Base-by-base conservation (phyloP, 2,888 invertebrate species). In the Mactromeris polynyma region DNA sequence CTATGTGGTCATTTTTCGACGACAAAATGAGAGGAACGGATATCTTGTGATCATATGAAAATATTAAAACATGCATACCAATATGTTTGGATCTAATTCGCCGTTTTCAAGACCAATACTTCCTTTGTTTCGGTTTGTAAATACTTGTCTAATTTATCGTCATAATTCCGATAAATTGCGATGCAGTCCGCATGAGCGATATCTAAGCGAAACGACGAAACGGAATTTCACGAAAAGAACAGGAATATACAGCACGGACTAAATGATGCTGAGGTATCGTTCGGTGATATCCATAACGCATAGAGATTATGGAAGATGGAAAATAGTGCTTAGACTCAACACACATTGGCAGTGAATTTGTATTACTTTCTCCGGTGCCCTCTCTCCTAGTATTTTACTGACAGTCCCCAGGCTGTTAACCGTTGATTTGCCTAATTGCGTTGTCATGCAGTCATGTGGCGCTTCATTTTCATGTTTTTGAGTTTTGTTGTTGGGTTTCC, bases 131-230 rank as follows among this genome's bases (percentile, higher is more conserved):
- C 73, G 33, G 73, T 73, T 73, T 73, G 31, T 36, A 33, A 36
- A 36, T 36, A 73, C 9, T 73, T 73, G 73, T 73, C 58, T 73
- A 73, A 73, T 73, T 73, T 73, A 73, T 73, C 73, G 73, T 33
- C 73, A 73, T 33, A 33, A 73, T 73, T 36, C 9, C 4, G 73
- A 73, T 73, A 73, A 73, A 73, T 17, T 33, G 36, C 33, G 19
- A 73, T 17, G 33, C 26, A 73, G 0, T 73, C 73, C 73, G 73
- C 33, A 73, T 73, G 33, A 73, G 19, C 36, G 17, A 2, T 11
- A 73, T 73, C 33, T 73, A 73, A 33, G 73, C 73, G 73, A 73
- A 58, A 58, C 26, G 46, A 26, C 73, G 73, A 73, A 64, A 64
- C 58, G 58, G 58, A 26, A 26, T 26, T 64, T 64, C n/a, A 26